Percentiles rank a stretch among this genome's conserved stretches.
Conservation (phyloP, 2,888 invertebrate species). For the Pristionchus mayeri region DNA sequence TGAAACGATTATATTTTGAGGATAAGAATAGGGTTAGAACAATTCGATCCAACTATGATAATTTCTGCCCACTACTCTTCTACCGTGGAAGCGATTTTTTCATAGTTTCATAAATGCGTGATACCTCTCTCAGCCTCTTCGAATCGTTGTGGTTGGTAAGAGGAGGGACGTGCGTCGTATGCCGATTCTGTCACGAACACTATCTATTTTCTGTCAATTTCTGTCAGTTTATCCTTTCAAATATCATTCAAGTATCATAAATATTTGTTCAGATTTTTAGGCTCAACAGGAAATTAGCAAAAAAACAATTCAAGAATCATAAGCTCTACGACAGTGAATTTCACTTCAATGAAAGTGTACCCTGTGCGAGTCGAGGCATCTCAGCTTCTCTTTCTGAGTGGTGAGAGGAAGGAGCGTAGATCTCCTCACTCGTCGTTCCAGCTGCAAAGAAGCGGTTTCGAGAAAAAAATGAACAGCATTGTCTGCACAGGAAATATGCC, state of each 20-base stretch:
- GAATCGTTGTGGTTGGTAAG: background rate
- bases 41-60: no score
- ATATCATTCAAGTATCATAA: no score
- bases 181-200: background rate
- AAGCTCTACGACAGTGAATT: background rate
- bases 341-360: background rate
- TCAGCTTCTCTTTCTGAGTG: background rate
- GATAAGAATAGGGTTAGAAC: no score
- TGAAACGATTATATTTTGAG: no score
- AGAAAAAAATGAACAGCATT: no score
- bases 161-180: background rate
- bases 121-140: background rate
- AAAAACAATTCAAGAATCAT: background rate
- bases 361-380: background rate
- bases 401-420: background rate
- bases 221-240: background rate
- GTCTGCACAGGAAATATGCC: no score
- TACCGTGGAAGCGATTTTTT: background rate
- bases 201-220: background rate
- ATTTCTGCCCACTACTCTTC: no score
- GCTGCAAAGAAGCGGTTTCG: background rate
- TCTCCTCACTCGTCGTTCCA: background rate
- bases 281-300: no score
- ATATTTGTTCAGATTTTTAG: no score
- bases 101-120: background rate